Percentiles rank a stretch among this genome's conserved stretches.
Evolutionary conservation across 2,797 vertebrate species (phyloP).

Genomic region (Anguilla obscura): DNA sequence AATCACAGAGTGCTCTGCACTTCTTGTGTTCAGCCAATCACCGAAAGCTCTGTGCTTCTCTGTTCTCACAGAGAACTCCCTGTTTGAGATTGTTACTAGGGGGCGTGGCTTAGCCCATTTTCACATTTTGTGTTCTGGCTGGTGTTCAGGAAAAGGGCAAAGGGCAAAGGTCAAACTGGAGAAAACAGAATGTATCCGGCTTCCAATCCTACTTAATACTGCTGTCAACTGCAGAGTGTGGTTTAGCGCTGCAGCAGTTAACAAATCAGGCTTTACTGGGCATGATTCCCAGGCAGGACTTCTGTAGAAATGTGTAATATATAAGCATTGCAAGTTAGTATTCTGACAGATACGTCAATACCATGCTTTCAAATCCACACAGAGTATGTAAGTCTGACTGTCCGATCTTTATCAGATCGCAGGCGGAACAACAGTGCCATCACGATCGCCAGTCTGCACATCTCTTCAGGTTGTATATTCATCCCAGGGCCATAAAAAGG

Average conservation of each 20-base stretch:
- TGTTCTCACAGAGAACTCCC: background rate
- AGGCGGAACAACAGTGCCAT: background rate
- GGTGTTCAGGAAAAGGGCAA: background rate
- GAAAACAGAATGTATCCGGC: background rate
- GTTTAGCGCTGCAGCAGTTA: background rate
- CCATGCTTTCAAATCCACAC: background rate
- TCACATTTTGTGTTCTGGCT: background rate
- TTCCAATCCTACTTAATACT: background rate
- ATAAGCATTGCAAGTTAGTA: background rate
- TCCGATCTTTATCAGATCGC: background rate
- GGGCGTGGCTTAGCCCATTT: background rate
- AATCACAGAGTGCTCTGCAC: background rate
- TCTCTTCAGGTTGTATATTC: background rate
- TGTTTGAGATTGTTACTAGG: background rate
- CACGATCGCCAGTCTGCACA: background rate
- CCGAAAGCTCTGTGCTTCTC: background rate
- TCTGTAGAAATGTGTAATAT: background rate
- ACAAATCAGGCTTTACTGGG: background rate
- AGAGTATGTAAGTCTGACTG: background rate
- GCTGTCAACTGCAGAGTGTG: background rate
- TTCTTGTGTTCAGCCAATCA: background rate
- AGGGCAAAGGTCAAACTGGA: background rate
- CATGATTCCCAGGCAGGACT: background rate
- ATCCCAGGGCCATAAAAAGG: background rate
- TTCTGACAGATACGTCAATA: background rate